Evolutionary conservation across 2,113 vertebrate genomes (phyloP).

Genomic region (Casuarius casuarius): DNA sequence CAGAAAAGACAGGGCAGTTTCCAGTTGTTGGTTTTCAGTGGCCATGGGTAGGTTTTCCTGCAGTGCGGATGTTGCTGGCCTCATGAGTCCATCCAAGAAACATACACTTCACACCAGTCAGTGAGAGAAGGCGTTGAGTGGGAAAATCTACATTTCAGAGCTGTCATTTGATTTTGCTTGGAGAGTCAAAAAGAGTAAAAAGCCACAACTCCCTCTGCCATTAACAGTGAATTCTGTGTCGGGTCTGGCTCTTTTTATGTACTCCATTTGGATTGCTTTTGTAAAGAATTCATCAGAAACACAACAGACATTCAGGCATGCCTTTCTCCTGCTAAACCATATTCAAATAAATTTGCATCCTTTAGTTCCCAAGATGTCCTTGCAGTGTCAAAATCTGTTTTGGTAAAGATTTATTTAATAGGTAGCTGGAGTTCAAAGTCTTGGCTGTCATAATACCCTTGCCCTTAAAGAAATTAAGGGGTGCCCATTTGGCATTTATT

Average conservation of each 20-base stretch:
- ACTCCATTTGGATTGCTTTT: background rate
- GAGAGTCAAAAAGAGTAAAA: background rate
- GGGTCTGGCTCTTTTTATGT: background rate
- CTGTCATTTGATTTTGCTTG: background rate
- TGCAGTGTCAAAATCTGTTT: background rate
- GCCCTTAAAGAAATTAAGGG: conserved; percentile 46
- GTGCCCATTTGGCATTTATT: conserved; percentile 77
- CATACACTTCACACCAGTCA: accelerated
- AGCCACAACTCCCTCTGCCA: background rate
- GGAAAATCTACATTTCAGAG: background rate
- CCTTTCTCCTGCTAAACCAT: background rate
- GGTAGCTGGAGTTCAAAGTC: background rate
- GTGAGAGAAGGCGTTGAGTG: background rate
- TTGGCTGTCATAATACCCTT: conserved; percentile 42
- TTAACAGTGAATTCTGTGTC: background rate
- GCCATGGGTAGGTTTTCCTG: background rate
- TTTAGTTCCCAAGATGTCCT: background rate
- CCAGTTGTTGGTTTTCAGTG: background rate
- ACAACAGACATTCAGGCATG: background rate
- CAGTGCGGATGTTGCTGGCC: background rate
- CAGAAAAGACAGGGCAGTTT: background rate
- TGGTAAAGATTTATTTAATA: conserved; percentile 15
- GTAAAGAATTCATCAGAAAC: background rate
- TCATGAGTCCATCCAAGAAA: background rate
- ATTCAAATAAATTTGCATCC: background rate